phyloP scores from a whole-genome alignment of 2,888 invertebrate genomes.

The Leucania comma region DNA sequence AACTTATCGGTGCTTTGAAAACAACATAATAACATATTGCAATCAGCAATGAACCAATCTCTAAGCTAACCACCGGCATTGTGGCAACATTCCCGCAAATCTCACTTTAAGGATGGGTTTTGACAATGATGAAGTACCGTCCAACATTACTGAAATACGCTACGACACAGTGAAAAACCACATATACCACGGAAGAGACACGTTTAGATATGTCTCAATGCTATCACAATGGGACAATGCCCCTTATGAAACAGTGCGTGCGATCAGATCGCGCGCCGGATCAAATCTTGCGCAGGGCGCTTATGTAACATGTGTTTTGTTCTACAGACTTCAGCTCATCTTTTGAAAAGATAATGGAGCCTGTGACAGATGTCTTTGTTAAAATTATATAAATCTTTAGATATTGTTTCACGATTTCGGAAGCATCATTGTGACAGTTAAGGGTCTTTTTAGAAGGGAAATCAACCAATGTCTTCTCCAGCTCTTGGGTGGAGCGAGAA shows the following conservation, averaged over 20 bases:
- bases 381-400: not conserved
- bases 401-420: not conserved
- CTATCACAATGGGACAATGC: conserved; percentile 55
- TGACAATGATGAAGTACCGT: conserved; percentile 33
- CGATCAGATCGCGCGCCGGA: conserved; percentile 39
- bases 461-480: too few species aligned
- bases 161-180: not conserved
- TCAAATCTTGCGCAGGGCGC: conserved; percentile 59
- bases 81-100: not conserved
- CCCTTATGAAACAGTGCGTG: conserved; percentile 55
- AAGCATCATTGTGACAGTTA: not conserved
- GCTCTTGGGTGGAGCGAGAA: too few species aligned
- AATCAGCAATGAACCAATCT: not conserved
- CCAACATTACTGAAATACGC: not conserved
- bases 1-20: not conserved
- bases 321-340: conserved; percentile 1
- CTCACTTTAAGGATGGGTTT: not conserved
- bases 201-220: conserved; percentile 46
- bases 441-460: too few species aligned
- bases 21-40: not conserved
- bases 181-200: conserved; percentile 49
- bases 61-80: not conserved
- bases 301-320: conserved; percentile 44
- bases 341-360: conserved; percentile 24
- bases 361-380: conserved; percentile 7